These are phyloP conservation scores for Labeo rohita DNA, from an alignment of 2,113 vertebrate species.

Conservation along the genomic window DNA sequence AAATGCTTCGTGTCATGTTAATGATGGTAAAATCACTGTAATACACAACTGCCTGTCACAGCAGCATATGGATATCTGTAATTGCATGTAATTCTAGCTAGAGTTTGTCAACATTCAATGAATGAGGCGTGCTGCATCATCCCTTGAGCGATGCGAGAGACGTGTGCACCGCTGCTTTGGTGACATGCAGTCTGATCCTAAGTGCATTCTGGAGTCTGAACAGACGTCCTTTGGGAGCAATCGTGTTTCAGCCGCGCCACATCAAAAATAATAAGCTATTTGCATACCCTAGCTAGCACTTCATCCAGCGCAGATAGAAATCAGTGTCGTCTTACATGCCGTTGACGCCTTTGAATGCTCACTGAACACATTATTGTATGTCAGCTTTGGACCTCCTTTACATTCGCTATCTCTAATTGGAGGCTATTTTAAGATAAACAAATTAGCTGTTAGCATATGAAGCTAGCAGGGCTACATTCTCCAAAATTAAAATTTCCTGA, in stretches of 20 bases:
- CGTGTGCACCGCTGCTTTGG: not conserved
- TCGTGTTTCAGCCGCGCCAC: not conserved
- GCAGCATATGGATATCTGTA: conserved; percentile 19
- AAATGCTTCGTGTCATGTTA: not conserved
- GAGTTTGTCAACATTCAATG: conserved; percentile 18
- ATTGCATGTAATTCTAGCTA: conserved; percentile 18
- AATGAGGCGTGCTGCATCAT: conserved; percentile 2
- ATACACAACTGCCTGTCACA: not conserved
- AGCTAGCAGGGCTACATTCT: not conserved
- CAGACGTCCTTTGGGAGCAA: conserved; percentile 10
- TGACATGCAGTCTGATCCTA: conserved; percentile 11
- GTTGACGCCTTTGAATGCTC: not conserved
- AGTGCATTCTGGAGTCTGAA: conserved; percentile 33
- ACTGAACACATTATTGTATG: not conserved
- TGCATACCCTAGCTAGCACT: conserved; percentile 23
- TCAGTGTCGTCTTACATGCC: not conserved
- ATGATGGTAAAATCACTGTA: conserved; percentile 5
- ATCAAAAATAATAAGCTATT: conserved; percentile 43
- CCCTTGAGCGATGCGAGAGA: not conserved
- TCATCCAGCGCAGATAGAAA: conserved; percentile 12
- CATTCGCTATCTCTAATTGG: not conserved
- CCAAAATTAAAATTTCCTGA: no score
- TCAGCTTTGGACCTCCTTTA: not conserved
- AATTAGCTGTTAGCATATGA: not conserved
- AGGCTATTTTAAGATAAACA: not conserved